Percentiles rank a stretch among this genome's conserved stretches.
Conservation (phyloP, 2,888 invertebrate genomes). For the Bimastos eiseni region DNA sequence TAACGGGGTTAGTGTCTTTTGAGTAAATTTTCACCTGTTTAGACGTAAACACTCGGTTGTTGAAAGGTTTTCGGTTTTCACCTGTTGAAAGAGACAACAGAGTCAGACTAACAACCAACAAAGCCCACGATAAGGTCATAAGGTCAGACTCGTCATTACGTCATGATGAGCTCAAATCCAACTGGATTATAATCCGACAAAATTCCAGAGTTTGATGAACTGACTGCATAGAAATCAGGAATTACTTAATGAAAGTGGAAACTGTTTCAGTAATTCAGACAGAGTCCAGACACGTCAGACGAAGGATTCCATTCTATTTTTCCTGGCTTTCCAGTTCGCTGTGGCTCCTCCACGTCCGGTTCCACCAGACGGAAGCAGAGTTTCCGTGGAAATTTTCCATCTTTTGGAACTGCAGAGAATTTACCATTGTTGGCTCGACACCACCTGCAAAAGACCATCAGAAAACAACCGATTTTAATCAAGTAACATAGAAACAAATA, state of each 20-base stretch:
- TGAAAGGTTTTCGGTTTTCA: too few species aligned
- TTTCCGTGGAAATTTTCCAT: slow-evolving; percentile 58
- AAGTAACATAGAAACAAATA: neutral
- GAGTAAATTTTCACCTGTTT: neutral
- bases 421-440: slow-evolving; percentile 50
- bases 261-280: neutral
- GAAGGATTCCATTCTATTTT: slow-evolving; percentile 3
- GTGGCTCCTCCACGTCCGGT: neutral
- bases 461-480: neutral
- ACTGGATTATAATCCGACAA: too few species aligned
- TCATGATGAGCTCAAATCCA: neutral
- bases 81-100: too few species aligned
- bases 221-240: neutral
- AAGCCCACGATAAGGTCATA: too few species aligned
- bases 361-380: slow-evolving; percentile 55
- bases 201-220: neutral
- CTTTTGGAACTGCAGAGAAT: slow-evolving; percentile 56
- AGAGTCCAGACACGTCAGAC: neutral
- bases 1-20: too few species aligned
- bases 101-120: neutral
- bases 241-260: neutral
- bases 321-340: neutral
- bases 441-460: slow-evolving; percentile 25
- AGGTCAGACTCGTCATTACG: too few species aligned
- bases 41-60: neutral